Conservation (phyloP, 2,888 invertebrate genomes). For the Caenorhabditis imperialis region DNA sequence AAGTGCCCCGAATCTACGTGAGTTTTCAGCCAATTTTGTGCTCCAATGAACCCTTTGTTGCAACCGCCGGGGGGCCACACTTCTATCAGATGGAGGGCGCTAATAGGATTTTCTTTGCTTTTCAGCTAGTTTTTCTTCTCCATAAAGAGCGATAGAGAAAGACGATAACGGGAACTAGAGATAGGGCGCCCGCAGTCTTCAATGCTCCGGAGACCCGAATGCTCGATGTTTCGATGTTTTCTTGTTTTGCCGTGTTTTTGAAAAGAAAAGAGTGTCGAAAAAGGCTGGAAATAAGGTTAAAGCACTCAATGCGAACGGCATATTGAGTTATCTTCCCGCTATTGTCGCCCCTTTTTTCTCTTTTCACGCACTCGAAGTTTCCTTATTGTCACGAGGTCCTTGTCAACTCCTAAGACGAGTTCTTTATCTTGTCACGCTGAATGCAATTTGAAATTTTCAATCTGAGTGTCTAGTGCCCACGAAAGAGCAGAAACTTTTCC, state of each 20-base stretch:
- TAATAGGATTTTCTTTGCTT: constrained; percentile 38
- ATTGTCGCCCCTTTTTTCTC: constrained; percentile 2
- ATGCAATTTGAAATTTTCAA: constrained; percentile 1
- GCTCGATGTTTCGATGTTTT: constrained; percentile 14
- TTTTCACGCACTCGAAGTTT: constrained; percentile 1
- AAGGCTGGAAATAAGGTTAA: constrained; percentile 9
- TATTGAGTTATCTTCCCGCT: constrained; percentile 17
- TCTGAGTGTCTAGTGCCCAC: background rate
- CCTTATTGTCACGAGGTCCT: constrained; percentile 10
- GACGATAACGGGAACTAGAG: constrained; percentile 9
- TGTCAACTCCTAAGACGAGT: background rate
- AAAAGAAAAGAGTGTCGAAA: constrained; percentile 5
- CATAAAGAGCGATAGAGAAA: background rate
- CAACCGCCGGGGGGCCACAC: constrained; percentile 8
- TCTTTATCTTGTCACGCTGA: background rate
- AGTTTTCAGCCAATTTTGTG: constrained; percentile 19
- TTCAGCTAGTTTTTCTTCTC: constrained; percentile 17
- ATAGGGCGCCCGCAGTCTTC: constrained; percentile 4
- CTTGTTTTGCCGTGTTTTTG: background rate
- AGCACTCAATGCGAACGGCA: constrained; percentile 6
- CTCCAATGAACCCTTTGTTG: constrained; percentile 7
- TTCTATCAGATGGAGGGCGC: constrained; percentile 11
- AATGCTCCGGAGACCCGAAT: constrained; percentile 6
- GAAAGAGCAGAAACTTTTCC: too few relatives aligned
- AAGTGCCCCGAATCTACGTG: constrained; percentile 34